These are phyloP conservation scores for Tetramorium bicarinatum DNA, from an alignment of 2,888 invertebrate genomes.

Conservation along the genomic window DNA sequence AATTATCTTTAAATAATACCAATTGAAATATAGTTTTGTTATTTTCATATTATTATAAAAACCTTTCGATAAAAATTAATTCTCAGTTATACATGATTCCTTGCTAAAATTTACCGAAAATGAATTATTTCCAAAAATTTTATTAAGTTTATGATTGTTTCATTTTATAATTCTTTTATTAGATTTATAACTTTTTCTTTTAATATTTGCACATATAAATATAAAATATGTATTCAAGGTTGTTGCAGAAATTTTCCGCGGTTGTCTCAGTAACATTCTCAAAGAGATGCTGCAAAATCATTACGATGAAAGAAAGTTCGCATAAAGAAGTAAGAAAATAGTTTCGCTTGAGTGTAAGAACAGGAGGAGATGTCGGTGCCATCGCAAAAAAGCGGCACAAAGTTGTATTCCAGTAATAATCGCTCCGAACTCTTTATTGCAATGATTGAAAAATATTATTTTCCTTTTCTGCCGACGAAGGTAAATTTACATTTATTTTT, in stretches of 20 bases:
- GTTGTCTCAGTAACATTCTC: not conserved
- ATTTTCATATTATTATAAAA: not conserved
- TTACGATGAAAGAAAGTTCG: slow-evolving; percentile 3
- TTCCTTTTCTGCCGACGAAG: not conserved
- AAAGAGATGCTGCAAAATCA: slow-evolving; percentile 7
- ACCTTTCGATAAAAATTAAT: not conserved
- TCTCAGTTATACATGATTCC: not conserved
- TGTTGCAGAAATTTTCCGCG: not conserved
- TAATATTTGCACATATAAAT: not conserved
- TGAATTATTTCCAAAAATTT: not conserved
- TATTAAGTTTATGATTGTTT: not conserved
- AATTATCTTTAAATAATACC: not conserved
- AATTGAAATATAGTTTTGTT: not conserved
- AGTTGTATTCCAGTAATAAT: slow-evolving; percentile 9
- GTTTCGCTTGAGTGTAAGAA: slow-evolving; percentile 8
- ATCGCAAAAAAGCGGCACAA: not conserved
- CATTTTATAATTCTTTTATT: not conserved
- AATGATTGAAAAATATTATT: not conserved
- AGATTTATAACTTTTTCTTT: not conserved
- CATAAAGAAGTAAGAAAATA: slow-evolving; percentile 17
- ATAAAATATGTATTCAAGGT: not conserved
- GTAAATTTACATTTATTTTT: not conserved
- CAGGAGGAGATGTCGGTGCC: slow-evolving; percentile 25
- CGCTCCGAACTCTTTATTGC: not conserved
- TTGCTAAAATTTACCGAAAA: not conserved